Evolutionary conservation across 2,888 invertebrate species (phyloP).

Genomic region (Mythimna vitellina): DNA sequence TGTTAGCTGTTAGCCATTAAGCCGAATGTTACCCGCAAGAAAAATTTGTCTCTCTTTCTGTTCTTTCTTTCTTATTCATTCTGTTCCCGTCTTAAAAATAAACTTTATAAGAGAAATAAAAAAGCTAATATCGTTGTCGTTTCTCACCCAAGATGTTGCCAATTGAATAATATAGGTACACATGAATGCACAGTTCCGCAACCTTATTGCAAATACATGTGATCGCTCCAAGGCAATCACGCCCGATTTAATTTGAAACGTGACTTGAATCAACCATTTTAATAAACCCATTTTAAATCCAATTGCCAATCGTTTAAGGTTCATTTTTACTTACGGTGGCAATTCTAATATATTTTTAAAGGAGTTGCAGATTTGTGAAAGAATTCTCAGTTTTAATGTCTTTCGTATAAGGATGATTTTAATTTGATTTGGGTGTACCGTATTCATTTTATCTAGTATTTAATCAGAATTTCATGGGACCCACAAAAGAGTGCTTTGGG

Average conservation of each 20-base stretch:
- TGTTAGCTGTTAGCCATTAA: too few relatives aligned
- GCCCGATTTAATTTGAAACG: slow-evolving; percentile 48
- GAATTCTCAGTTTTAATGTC: slow-evolving; percentile 9
- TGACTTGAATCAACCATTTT: slow-evolving; percentile 35
- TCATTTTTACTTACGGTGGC: slow-evolving; percentile 8
- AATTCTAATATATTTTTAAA: slow-evolving; percentile 3
- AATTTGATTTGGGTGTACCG: neutral
- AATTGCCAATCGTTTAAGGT: slow-evolving; percentile 13
- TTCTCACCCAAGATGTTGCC: neutral
- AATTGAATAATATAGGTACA: slow-evolving; percentile 16
- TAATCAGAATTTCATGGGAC: slow-evolving; percentile 7
- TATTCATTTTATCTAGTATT: neutral
- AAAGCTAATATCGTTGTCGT: slow-evolving; percentile 3
- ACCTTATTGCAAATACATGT: slow-evolving; percentile 33
- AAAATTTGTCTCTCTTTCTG: too few relatives aligned
- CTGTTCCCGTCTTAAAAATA: neutral
- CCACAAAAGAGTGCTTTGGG: neutral
- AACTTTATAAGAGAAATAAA: neutral
- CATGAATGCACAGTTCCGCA: slow-evolving; percentile 3
- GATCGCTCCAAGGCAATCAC: slow-evolving; percentile 35
- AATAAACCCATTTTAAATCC: slow-evolving; percentile 4
- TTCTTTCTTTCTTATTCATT: neutral
- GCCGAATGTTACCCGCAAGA: too few relatives aligned
- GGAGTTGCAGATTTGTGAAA: neutral
- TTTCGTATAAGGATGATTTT: neutral